These are phyloP conservation scores for Hemaris fuciformis DNA, from an alignment of 2,888 invertebrate genomes.

Conservation along the genomic window DNA sequence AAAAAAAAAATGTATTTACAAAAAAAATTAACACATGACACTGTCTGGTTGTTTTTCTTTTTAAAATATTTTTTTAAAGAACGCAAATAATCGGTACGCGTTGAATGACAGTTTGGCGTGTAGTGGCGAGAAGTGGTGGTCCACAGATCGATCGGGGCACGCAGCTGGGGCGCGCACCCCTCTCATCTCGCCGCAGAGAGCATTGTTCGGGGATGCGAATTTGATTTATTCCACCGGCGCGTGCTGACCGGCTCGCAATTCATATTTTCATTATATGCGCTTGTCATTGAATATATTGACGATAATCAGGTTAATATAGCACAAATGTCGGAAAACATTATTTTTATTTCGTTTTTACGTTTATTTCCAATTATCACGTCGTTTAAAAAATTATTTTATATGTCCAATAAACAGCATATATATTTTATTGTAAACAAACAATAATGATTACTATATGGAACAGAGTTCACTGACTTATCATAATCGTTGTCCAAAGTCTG, in stretches of 20 bases:
- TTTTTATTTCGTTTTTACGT: neutral
- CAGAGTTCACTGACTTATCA: constrained; percentile 40
- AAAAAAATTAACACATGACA: constrained; percentile 59
- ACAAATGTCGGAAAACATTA: neutral
- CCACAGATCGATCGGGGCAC: constrained; percentile 75
- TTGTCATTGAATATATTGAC: constrained; percentile 26
- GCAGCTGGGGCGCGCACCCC: constrained; percentile 81
- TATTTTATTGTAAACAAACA: constrained; percentile 13
- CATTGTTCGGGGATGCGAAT: constrained; percentile 72
- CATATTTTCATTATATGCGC: constrained; percentile 38
- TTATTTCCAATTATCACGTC: neutral
- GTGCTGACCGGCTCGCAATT: constrained; percentile 45
- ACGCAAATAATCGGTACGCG: constrained; percentile 52
- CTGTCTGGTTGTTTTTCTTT: constrained; percentile 29
- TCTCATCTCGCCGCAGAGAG: constrained; percentile 61
- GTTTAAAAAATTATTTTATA: neutral
- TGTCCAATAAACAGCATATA: neutral
- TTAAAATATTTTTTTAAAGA: constrained; percentile 22
- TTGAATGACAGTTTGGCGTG: constrained; percentile 64
- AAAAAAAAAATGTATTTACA: constrained; percentile 39
- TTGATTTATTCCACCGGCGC: constrained; percentile 62
- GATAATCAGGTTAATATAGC: constrained; percentile 35
- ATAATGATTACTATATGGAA: constrained; percentile 38
- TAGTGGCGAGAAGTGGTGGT: constrained; percentile 44
- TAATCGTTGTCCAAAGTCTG: constrained; percentile 30